These are phyloP conservation scores for Rhimphoctona megacephalus DNA, from an alignment of 2,888 invertebrate species.

Conservation along the genomic window DNA sequence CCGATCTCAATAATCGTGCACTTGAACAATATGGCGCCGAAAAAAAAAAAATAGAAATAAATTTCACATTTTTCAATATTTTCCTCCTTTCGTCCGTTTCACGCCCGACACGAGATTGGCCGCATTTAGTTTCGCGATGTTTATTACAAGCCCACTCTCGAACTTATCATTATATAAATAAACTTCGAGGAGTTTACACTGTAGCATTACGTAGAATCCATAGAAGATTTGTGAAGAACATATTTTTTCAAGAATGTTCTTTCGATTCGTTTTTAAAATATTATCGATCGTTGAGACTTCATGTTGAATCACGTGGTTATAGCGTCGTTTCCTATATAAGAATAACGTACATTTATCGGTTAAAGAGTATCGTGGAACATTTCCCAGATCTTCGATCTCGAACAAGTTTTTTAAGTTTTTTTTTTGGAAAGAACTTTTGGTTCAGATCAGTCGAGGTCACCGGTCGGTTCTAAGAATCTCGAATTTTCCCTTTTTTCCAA, in stretches of 20 bases:
- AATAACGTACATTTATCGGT: not conserved
- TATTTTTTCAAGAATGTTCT: conserved; percentile 1
- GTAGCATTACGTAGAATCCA: not conserved
- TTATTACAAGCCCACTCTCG: conserved; percentile 2
- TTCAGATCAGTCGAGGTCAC: not conserved
- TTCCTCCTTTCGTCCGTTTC: not conserved
- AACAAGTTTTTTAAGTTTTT: not conserved
- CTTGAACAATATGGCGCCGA: not conserved
- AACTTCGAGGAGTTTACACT: not conserved
- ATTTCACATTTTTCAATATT: conserved; percentile 54
- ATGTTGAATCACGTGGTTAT: not conserved
- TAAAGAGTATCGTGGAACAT: not conserved
- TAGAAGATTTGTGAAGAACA: not conserved
- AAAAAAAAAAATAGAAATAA: not conserved
- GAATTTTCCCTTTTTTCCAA: not conserved
- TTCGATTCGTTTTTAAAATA: not conserved
- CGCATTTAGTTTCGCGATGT: not conserved
- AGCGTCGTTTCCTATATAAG: not conserved
- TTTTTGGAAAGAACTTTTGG: not conserved
- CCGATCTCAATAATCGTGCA: not conserved
- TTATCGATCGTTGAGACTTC: not conserved
- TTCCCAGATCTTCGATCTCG: not conserved
- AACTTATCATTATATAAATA: not conserved
- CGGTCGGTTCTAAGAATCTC: not conserved
- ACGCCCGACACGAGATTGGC: not conserved